Percentiles rank a stretch among this genome's conserved stretches.
Evolutionary conservation across 35 echinoderm and acorn worm genomes (phyloP).

Genomic region (Amphiura filiformis): DNA sequence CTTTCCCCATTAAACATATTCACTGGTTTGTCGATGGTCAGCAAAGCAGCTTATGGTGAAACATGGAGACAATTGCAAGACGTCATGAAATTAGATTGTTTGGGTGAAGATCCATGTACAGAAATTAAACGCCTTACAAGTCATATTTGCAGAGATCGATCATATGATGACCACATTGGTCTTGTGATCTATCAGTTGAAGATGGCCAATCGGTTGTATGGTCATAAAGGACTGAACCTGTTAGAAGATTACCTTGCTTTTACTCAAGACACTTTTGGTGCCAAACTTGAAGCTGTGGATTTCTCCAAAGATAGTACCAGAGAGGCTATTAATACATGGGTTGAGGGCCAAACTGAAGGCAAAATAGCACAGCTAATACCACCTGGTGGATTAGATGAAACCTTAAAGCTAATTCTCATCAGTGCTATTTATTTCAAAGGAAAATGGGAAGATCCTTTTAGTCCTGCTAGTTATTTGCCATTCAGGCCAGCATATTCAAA

Average conservation of each 20-base stretch:
- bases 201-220: conserved; percentile 59
- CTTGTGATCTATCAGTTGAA: conserved; percentile 13
- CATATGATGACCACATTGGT: no score
- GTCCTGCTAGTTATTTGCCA: conserved; percentile 16
- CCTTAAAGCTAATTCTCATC: conserved; percentile 47
- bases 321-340: conserved; percentile 55
- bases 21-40: conserved; percentile 56
- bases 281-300: conserved; percentile 38
- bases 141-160: conserved; percentile 2
- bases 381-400: conserved; percentile 7
- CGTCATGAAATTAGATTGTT: conserved; percentile 39
- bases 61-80: conserved; percentile 40
- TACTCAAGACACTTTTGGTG: conserved; percentile 39
- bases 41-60: conserved; percentile 45
- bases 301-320: conserved; percentile 7
- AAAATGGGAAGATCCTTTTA: conserved; percentile 51
- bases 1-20: conserved; percentile 69
- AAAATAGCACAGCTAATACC: conserved; percentile 46
- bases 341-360: conserved; percentile 25
- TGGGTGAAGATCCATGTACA: conserved; percentile 30
- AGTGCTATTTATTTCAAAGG: conserved; percentile 88
- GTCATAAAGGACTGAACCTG: conserved; percentile 36
- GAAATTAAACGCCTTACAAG: conserved; percentile 40
- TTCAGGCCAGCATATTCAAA: conserved; percentile 23
- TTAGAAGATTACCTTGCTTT: conserved; percentile 35